These are phyloP conservation scores for Alcis repandata DNA, from an alignment of 2,888 invertebrate species.

Conservation along the genomic window DNA sequence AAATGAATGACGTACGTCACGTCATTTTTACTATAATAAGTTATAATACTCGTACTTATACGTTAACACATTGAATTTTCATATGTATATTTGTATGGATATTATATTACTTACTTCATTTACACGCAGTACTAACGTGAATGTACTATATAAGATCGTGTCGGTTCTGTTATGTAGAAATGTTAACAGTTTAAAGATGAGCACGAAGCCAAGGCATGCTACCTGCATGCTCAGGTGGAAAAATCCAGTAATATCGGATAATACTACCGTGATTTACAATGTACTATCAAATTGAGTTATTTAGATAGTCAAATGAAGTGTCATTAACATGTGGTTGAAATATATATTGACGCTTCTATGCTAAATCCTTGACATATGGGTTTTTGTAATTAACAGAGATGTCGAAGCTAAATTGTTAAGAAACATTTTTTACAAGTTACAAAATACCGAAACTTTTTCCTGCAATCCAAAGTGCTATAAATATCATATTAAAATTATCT, in stretches of 20 bases:
- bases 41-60: slow-evolving; percentile 1
- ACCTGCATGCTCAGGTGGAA: slow-evolving; percentile 23
- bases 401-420: background rate
- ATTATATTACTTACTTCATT: slow-evolving; percentile 9
- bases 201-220: slow-evolving; percentile 14
- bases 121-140: slow-evolving; percentile 5
- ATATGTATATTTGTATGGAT: background rate
- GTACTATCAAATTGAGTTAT: slow-evolving; percentile 8
- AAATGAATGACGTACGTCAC: background rate
- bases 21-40: slow-evolving; percentile 6
- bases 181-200: slow-evolving; percentile 3
- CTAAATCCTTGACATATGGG: slow-evolving; percentile 20
- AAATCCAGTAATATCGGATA: slow-evolving; percentile 11
- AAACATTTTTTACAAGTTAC: too few species aligned
- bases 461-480: too few species aligned
- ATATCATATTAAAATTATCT: too few species aligned
- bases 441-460: too few species aligned
- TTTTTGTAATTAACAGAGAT: background rate
- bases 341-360: slow-evolving; percentile 8
- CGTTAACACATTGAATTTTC: slow-evolving; percentile 4
- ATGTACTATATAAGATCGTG: slow-evolving; percentile 18
- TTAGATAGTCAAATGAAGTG: background rate
- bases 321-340: slow-evolving; percentile 18
- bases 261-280: slow-evolving; percentile 17
- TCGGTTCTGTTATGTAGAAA: slow-evolving; percentile 9